These are phyloP conservation scores for Teleiodes luculella DNA, from an alignment of 2,888 invertebrate genomes.

Conservation along the genomic window DNA sequence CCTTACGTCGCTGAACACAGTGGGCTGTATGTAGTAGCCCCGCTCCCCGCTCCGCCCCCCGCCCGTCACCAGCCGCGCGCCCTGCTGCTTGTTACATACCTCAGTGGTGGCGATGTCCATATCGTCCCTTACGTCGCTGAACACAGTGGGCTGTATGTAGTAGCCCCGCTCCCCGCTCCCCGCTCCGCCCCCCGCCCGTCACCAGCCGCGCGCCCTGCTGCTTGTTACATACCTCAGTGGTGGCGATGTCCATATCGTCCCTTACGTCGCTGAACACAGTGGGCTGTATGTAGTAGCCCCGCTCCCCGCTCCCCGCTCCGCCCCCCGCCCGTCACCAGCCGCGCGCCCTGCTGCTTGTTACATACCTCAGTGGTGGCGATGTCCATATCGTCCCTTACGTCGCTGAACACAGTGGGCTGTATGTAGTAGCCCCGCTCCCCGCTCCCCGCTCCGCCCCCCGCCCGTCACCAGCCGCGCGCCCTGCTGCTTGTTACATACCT, in stretches of 20 bases:
- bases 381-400: not conserved
- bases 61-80: too few species aligned
- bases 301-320: slow-evolving; percentile 85
- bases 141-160: too few species aligned
- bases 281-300: slow-evolving; percentile 91
- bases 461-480: too few species aligned
- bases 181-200: too few species aligned
- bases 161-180: too few species aligned
- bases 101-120: not conserved
- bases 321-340: slow-evolving; percentile 86
- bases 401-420: too few species aligned
- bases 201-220: too few species aligned
- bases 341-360: slow-evolving; percentile 91
- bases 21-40: too few species aligned
- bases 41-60: too few species aligned
- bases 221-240: slow-evolving; percentile 81
- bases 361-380: not conserved
- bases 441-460: too few species aligned
- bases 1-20: too few species aligned
- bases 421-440: too few species aligned
- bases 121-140: slow-evolving; percentile 5
- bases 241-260: slow-evolving; percentile 91
- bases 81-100: not conserved
- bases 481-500: not conserved
- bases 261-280: slow-evolving; percentile 92